Evolutionary conservation across 2,888 invertebrate species (phyloP), one percentile per base, ranked within the genome.

Genomic region (Erpobdella octoculata): DNA sequence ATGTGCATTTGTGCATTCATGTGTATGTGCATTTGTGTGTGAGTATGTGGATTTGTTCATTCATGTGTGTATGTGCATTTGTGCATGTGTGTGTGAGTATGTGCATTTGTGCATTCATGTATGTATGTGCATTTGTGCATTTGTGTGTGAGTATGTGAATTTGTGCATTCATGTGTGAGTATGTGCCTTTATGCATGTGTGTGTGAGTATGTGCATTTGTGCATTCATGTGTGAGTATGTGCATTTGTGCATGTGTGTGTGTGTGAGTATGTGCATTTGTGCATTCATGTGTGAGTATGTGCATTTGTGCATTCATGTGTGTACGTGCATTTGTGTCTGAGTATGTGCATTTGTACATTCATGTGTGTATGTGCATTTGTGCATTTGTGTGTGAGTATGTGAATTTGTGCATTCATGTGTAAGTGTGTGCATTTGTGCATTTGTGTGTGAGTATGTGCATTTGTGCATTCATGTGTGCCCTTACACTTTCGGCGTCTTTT

Each of bases 351-450:
- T 37, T 62, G 48, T 72, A 71, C 41, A 59, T 70, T 62, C 46
- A 41, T 71, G 35, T 61, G 67, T 59, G 71, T 48, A 71, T 71
- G 71, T 61, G 53, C 71, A 71, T 71, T 35, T 64, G 71, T 61
- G 58, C 62, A 72, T 71, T 61, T 71, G 71, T 71, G 53, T 59
- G 33, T 71, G 53, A 71, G 67, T 71, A 71, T 72, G 71, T 71
- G 67, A 71, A 71, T 59, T 59, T 71, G 59, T 71, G 66, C 71
- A 71, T 71, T 38, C 71, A 70, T 59, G 59, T 71, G 31, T 53
- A 25, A 35, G 15, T 18, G 28, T 71, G 28, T 68, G 33, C 53
- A 35, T 2, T n/a, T 66, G 8, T 36, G 37, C 37, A 25, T 36
- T n/a, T 36, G 5, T 18, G 6, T 61, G 33, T 31, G 33, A 0